Conservation (phyloP, 1,140 invertebrate genomes). For the Copidosoma floridanum region DNA sequence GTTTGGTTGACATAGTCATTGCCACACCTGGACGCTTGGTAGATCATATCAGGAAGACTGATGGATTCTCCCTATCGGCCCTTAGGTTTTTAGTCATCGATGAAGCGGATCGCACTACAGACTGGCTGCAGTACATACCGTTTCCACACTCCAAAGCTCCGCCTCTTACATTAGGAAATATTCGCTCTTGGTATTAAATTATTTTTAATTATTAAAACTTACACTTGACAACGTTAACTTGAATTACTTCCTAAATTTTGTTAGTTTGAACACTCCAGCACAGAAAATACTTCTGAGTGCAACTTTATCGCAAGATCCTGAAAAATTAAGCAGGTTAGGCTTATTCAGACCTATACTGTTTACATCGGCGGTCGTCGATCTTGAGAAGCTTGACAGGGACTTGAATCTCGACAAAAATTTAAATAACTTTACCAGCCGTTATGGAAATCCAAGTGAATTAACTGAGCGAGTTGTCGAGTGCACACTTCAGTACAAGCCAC, state of each 20-base stretch:
- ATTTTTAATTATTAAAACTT: too few relatives aligned
- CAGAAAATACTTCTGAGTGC: conserved; percentile 96
- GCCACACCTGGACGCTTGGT: conserved; percentile 91
- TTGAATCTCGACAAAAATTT: conserved; percentile 39
- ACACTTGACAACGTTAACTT: conserved; percentile 18
- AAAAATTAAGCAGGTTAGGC: conserved; percentile 83
- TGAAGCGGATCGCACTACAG: conserved; percentile 92
- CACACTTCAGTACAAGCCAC: conserved; percentile 73
- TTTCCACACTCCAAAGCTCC: conserved; percentile 45
- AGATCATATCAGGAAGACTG: conserved; percentile 85
- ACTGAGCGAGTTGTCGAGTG: conserved; percentile 74
- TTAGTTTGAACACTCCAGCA: conserved; percentile 59
- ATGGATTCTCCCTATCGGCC: conserved; percentile 78
- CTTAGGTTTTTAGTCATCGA: conserved; percentile 90
- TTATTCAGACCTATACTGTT: conserved; percentile 92
- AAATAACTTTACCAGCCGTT: conserved; percentile 70
- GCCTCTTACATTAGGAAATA: conserved; percentile 36
- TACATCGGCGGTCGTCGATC: conserved; percentile 64
- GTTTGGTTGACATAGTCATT: conserved; percentile 83
- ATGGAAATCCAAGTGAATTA: conserved; percentile 80
- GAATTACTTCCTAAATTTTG: conserved; percentile 47
- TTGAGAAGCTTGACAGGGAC: conserved; percentile 47
- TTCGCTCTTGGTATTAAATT: conserved; percentile 22
- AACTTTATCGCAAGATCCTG: conserved; percentile 92
- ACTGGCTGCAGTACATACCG: conserved; percentile 76